These are phyloP conservation scores for Thunnus maccoyii DNA, from an alignment of 2,113 vertebrate genomes.

Conservation along the genomic window DNA sequence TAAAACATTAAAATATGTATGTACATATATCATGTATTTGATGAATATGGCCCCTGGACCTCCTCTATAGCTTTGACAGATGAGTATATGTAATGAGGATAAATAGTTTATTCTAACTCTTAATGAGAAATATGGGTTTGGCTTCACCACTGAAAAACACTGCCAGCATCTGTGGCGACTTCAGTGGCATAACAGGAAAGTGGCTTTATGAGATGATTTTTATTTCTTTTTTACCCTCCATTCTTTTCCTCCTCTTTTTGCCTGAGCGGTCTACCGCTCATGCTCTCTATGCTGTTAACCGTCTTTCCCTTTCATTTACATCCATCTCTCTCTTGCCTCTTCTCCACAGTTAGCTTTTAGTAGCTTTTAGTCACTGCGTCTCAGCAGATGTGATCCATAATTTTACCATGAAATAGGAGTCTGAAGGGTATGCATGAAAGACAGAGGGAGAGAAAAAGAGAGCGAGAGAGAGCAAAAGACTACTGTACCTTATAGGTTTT, in stretches of 20 bases:
- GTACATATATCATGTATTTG: constrained; percentile 46
- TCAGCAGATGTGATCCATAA: constrained; percentile 52
- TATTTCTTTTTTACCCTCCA: constrained; percentile 22
- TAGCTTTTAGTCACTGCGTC: constrained; percentile 6
- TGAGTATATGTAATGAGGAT: constrained; percentile 77
- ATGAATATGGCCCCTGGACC: constrained; percentile 40
- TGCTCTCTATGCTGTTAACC: background rate
- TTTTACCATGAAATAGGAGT: constrained; percentile 46
- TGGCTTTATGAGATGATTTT: constrained; percentile 40
- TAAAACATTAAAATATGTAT: constrained; percentile 56
- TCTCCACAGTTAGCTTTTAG: constrained; percentile 13
- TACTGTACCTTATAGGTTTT: constrained; percentile 56
- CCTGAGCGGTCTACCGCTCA: background rate
- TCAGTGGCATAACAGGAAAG: constrained; percentile 62
- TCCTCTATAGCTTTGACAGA: constrained; percentile 72
- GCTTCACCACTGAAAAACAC: constrained; percentile 36
- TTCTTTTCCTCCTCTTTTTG: background rate
- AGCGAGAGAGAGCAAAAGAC: constrained; percentile 35
- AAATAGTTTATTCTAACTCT: constrained; percentile 81
- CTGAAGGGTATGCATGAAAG: constrained; percentile 2
- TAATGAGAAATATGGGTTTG: constrained; percentile 70
- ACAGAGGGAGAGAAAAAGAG: constrained; percentile 11
- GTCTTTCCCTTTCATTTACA: background rate
- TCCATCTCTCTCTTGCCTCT: constrained; percentile 22
- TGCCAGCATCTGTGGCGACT: constrained; percentile 61